These are phyloP conservation scores for Sebastolobus alascanus DNA, from an alignment of 2,797 vertebrate species.

Conservation along the genomic window DNA sequence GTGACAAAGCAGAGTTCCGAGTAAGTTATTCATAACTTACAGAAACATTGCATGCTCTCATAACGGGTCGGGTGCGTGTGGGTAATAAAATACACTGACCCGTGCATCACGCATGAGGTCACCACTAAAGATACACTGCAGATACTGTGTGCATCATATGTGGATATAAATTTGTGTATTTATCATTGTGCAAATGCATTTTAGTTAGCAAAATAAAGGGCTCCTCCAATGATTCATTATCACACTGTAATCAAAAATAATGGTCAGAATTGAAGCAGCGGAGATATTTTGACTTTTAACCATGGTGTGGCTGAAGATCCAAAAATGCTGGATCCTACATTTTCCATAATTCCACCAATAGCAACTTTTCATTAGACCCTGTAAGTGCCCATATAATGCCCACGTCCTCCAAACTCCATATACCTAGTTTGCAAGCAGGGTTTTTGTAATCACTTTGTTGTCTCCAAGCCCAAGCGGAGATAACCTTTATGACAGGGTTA, in stretches of 20 bases:
- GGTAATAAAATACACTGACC: too few relatives aligned
- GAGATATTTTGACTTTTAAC: not conserved
- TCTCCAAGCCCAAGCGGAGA: not conserved
- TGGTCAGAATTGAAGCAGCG: not conserved
- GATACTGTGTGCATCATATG: not conserved
- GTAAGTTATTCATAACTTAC: too few relatives aligned
- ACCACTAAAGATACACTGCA: not conserved
- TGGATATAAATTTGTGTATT: not conserved
- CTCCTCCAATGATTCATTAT: not conserved
- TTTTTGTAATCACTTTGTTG: not conserved
- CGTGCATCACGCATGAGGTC: not conserved
- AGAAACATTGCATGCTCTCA: too few relatives aligned
- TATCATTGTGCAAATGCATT: not conserved
- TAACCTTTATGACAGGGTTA: conserved; percentile 11
- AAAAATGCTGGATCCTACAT: not conserved
- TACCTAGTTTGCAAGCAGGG: not conserved
- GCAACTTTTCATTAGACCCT: not conserved
- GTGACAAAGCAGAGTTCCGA: too few relatives aligned
- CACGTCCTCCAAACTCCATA: not conserved
- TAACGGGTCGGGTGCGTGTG: too few relatives aligned
- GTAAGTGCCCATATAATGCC: not conserved
- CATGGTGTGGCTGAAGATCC: not conserved
- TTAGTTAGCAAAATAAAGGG: not conserved
- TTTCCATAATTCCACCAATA: not conserved
- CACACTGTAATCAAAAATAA: not conserved